These are phyloP conservation scores for Drosophila parthenogenetica DNA, from an alignment of 2,888 invertebrate genomes.

Conservation along the genomic window DNA sequence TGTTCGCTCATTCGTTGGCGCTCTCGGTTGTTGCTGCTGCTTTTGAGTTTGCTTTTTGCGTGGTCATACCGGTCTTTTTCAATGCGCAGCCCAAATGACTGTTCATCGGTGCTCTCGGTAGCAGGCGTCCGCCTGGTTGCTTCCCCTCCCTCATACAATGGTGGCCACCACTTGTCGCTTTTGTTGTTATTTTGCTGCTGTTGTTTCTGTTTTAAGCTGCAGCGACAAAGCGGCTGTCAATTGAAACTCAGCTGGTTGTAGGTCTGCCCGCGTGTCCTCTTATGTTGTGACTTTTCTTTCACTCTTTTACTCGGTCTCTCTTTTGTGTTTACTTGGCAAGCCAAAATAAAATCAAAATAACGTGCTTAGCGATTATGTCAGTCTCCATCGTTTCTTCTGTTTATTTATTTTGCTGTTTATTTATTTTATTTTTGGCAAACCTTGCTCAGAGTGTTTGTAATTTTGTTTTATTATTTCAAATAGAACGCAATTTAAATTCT, in stretches of 20 bases:
- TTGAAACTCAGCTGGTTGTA: slow-evolving; percentile 61
- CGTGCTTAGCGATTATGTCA: slow-evolving; percentile 67
- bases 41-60: slow-evolving; percentile 59
- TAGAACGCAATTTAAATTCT: slow-evolving; percentile 71
- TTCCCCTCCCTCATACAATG: slow-evolving; percentile 14
- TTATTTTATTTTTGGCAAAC: slow-evolving; percentile 30
- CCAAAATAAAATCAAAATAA: slow-evolving; percentile 63
- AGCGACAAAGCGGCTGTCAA: slow-evolving; percentile 58
- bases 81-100: slow-evolving; percentile 34
- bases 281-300: slow-evolving; percentile 49
- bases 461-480: slow-evolving; percentile 59
- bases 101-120: slow-evolving; percentile 18
- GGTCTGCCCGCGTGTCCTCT: slow-evolving; percentile 15
- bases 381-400: slow-evolving; percentile 41
- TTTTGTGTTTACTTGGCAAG: slow-evolving; percentile 27
- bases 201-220: slow-evolving; percentile 51
- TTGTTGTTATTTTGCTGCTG: slow-evolving; percentile 68
- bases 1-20: slow-evolving; percentile 40
- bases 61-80: slow-evolving; percentile 80
- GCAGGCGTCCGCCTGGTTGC: background rate
- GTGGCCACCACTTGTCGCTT: slow-evolving; percentile 72
- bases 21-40: slow-evolving; percentile 28
- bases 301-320: slow-evolving; percentile 24
- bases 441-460: slow-evolving; percentile 40
- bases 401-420: slow-evolving; percentile 28